A percentile compares a stretch with the other conserved stretches of the same genome.
These are phyloP conservation scores for Brachionus koreanus DNA, from an alignment of 1,140 invertebrate genomes.

Conservation along the genomic window DNA sequence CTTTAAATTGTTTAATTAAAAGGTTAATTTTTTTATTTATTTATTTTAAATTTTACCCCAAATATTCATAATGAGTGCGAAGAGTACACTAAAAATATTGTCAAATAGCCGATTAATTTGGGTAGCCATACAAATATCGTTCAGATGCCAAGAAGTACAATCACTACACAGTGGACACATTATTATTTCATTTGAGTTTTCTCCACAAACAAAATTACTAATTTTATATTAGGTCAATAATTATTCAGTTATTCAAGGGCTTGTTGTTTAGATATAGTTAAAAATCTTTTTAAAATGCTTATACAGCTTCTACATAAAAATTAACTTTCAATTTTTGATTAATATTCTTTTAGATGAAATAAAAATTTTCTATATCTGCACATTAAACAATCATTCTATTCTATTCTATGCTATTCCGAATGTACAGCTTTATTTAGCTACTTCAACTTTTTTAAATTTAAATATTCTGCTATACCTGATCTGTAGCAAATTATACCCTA, in stretches of 20 bases:
- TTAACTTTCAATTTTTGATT: too few species aligned
- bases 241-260: not conserved
- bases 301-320: too few species aligned
- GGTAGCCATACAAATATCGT: conserved; percentile 68
- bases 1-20: conserved; percentile 60
- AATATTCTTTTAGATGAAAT: too few species aligned
- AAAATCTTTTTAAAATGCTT: too few species aligned
- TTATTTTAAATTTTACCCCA: conserved; percentile 62
- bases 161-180: conserved; percentile 42
- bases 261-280: too few species aligned
- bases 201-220: conserved; percentile 33
- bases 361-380: too few species aligned
- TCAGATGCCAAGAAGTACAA: conserved; percentile 69
- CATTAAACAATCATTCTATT: too few species aligned
- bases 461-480: too few species aligned
- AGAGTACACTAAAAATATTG: conserved; percentile 71
- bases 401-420: too few species aligned
- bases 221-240: not conserved
- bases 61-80: conserved; percentile 72
- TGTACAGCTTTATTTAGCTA: too few species aligned
- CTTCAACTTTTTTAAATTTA: too few species aligned
- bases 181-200: conserved; percentile 42
- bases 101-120: conserved; percentile 71
- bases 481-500: too few species aligned
- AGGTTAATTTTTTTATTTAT: not conserved